phyloP scores from a whole-genome alignment of 2,888 invertebrate species.

The Lasioglossum marginatum region DNA sequence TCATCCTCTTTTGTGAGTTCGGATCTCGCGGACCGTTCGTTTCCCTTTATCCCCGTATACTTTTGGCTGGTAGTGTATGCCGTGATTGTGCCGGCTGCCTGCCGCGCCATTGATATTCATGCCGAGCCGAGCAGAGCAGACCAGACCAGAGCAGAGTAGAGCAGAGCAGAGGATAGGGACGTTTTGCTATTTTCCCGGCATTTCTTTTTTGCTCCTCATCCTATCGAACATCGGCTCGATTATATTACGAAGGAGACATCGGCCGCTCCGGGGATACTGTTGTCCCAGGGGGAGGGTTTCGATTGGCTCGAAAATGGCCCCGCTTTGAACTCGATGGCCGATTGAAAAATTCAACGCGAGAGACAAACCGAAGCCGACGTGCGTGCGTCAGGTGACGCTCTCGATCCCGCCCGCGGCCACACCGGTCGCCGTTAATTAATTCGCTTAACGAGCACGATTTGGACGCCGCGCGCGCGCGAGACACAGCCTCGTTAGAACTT shows the following conservation, averaged over 20 bases:
- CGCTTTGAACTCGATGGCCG: not conserved
- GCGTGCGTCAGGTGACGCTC: not conserved
- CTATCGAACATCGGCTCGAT: not conserved
- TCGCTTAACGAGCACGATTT: slow-evolving; percentile 28
- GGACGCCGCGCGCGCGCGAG: not conserved
- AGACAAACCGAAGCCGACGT: not conserved
- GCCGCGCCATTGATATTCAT: slow-evolving; percentile 40
- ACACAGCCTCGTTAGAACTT: slow-evolving; percentile 6
- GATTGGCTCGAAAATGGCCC: not conserved
- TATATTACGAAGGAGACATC: slow-evolving; percentile 1
- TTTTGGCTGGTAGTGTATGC: slow-evolving; percentile 16
- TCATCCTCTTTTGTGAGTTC: not conserved
- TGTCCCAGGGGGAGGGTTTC: not conserved
- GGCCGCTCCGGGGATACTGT: not conserved
- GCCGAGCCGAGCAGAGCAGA: not conserved
- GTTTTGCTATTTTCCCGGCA: not conserved
- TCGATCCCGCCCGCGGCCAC: not conserved
- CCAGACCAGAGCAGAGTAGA: too few species aligned
- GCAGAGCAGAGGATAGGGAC: not conserved
- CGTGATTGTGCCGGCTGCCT: slow-evolving; percentile 21
- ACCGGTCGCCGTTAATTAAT: slow-evolving; percentile 1
- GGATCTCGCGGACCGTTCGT: not conserved
- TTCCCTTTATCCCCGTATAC: not conserved
- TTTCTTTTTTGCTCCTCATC: not conserved
- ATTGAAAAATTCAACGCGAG: not conserved